A percentile compares a stretch with the other conserved stretches of the same genome.
phyloP scores from a whole-genome alignment of 1,140 invertebrate genomes.

The Coboldia fuscipes region DNA sequence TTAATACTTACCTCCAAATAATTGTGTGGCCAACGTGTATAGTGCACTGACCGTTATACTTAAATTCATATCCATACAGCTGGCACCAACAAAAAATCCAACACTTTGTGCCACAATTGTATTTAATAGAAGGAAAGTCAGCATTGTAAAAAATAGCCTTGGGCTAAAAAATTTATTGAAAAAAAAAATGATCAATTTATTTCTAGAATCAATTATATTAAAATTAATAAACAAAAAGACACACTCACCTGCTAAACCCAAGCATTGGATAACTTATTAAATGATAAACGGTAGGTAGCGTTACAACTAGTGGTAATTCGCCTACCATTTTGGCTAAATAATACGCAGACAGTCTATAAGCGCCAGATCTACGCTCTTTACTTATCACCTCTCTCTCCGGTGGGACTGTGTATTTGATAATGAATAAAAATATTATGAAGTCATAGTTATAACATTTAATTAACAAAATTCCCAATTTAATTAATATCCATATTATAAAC shows the following conservation, averaged over 20 bases:
- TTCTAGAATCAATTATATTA: too few relatives aligned
- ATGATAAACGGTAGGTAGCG: conserved; percentile 58
- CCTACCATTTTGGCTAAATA: conserved; percentile 73
- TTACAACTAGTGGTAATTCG: conserved; percentile 55
- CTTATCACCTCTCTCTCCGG: conserved; percentile 62
- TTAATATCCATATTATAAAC: conserved; percentile 6
- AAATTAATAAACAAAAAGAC: too few relatives aligned
- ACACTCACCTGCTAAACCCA: conserved; percentile 21
- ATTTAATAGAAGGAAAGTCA: conserved; percentile 52
- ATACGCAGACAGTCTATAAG: conserved; percentile 65
- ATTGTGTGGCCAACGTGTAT: conserved; percentile 57
- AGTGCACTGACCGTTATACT: conserved; percentile 61
- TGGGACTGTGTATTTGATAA: conserved; percentile 34
- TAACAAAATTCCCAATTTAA: neutral
- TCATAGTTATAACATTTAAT: neutral
- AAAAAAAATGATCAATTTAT: conserved; percentile 10
- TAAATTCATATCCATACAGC: conserved; percentile 58
- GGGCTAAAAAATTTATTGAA: conserved; percentile 33
- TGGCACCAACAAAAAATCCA: conserved; percentile 63
- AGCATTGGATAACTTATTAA: conserved; percentile 62
- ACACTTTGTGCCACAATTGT: conserved; percentile 66
- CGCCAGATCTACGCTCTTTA: conserved; percentile 60
- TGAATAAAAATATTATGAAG: neutral
- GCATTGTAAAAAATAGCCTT: conserved; percentile 42
- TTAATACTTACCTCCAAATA: conserved; percentile 41